These are phyloP conservation scores for Columba guinea DNA, from an alignment of 2,797 vertebrate genomes.

Conservation along the genomic window DNA sequence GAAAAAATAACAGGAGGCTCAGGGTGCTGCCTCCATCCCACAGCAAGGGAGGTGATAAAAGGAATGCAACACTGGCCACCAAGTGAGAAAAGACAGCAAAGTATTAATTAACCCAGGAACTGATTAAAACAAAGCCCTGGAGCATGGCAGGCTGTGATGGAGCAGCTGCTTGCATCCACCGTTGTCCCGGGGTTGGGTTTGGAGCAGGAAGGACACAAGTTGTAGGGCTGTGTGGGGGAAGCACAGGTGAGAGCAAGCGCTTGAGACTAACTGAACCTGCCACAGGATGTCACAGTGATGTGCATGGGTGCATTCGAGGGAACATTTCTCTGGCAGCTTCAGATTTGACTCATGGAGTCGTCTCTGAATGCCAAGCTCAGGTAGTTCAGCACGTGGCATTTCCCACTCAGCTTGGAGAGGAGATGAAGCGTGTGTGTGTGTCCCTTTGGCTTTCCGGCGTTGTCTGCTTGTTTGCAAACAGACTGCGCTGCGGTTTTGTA, in stretches of 20 bases:
- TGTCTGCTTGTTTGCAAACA: not conserved
- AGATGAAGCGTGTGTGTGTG: not conserved
- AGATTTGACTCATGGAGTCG: not conserved
- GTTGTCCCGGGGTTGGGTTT: accelerated
- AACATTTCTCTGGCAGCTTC: slow-evolving; percentile 38
- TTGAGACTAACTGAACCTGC: slow-evolving; percentile 41
- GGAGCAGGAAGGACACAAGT: not conserved
- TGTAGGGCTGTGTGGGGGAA: not conserved
- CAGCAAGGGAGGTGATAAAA: not conserved
- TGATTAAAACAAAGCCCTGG: not conserved
- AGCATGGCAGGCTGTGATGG: accelerated
- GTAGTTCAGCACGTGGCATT: not conserved
- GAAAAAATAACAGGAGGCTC: not conserved
- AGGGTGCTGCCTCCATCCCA: not conserved
- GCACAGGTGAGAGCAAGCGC: not conserved
- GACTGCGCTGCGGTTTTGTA: accelerated
- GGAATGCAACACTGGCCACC: accelerated
- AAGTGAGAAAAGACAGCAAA: not conserved
- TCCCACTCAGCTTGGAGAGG: not conserved
- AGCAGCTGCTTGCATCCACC: accelerated
- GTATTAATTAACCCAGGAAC: not conserved
- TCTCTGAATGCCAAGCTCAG: not conserved
- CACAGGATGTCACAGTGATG: not conserved
- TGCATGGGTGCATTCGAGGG: accelerated
- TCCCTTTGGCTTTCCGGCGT: not conserved